phyloP scores from a whole-genome alignment of 2,797 vertebrate species.

The Carapus acus region DNA sequence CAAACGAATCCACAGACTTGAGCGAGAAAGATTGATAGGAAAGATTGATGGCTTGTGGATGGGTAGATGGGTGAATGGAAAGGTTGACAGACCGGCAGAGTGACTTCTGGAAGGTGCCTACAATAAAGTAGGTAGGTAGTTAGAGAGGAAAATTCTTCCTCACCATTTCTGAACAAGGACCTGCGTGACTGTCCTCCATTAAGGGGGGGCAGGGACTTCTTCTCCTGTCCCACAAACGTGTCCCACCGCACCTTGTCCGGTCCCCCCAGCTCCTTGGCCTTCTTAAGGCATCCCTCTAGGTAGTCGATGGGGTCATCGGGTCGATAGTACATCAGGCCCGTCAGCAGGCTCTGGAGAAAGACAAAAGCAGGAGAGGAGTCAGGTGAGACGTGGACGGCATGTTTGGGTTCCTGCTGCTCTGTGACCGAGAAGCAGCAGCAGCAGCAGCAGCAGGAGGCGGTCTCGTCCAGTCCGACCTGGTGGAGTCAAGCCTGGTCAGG shows the following conservation, averaged over 20 bases:
- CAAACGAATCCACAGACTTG: too few species aligned
- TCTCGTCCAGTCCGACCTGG: too few species aligned
- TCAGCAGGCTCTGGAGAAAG: conserved; percentile 85
- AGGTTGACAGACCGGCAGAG: too few species aligned
- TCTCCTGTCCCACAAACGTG: conserved; percentile 94
- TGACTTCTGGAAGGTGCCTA: too few species aligned
- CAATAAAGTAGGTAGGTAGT: too few species aligned
- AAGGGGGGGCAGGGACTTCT: conserved; percentile 89
- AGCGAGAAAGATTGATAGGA: too few species aligned
- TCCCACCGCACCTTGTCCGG: conserved; percentile 95
- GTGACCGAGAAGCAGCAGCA: too few species aligned
- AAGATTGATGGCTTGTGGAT: too few species aligned
- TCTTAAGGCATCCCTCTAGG: conserved; percentile 91
- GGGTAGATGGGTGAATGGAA: too few species aligned
- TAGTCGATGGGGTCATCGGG: conserved; percentile 96
- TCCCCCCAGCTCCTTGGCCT: conserved; percentile 89
- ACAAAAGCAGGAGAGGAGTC: background rate
- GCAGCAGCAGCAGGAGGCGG: too few species aligned
- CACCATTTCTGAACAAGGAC: conserved; percentile 95
- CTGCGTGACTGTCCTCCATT: conserved; percentile 90
- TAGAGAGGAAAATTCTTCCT: too few species aligned
- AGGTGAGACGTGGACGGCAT: background rate
- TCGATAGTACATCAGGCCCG: conserved; percentile 94
- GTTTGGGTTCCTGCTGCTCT: conserved; percentile 13
- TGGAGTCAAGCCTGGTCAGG: too few species aligned